These are phyloP conservation scores for Holotrichia oblita DNA, from an alignment of 1,140 invertebrate genomes.

Conservation along the genomic window DNA sequence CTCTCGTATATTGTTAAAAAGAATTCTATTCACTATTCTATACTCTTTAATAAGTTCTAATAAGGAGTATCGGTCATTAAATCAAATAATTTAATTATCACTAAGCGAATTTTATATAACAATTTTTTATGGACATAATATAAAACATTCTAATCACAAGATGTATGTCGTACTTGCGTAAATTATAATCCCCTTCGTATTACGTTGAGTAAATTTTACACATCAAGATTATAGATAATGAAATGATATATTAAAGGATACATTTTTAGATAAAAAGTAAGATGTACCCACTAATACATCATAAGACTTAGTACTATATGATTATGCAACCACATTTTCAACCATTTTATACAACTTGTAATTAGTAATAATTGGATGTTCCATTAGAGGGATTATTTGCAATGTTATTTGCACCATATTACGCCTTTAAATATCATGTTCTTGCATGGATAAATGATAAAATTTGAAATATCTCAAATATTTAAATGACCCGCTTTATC, in stretches of 20 bases:
- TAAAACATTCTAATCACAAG: slow-evolving; percentile 11
- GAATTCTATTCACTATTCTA: neutral
- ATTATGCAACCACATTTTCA: slow-evolving; percentile 5
- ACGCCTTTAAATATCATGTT: no score
- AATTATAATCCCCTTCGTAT: slow-evolving; percentile 19
- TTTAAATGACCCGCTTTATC: slow-evolving; percentile 3
- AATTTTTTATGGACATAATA: neutral
- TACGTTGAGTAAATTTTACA: neutral
- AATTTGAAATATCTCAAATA: neutral
- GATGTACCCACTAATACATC: neutral
- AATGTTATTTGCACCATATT: no score
- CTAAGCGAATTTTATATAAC: no score
- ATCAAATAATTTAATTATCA: no score
- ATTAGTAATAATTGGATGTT: no score
- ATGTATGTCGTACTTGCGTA: neutral
- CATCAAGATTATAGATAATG: slow-evolving; percentile 11
- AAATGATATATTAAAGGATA: neutral
- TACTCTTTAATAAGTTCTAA: neutral
- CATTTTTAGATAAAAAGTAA: neutral
- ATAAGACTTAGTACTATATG: neutral
- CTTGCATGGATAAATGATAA: neutral
- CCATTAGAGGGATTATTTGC: no score
- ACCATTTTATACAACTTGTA: neutral
- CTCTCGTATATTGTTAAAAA: neutral
- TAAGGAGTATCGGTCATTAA: neutral